Conservation (phyloP, 2,888 invertebrate species). For the Lasioglossum marginatum region DNA sequence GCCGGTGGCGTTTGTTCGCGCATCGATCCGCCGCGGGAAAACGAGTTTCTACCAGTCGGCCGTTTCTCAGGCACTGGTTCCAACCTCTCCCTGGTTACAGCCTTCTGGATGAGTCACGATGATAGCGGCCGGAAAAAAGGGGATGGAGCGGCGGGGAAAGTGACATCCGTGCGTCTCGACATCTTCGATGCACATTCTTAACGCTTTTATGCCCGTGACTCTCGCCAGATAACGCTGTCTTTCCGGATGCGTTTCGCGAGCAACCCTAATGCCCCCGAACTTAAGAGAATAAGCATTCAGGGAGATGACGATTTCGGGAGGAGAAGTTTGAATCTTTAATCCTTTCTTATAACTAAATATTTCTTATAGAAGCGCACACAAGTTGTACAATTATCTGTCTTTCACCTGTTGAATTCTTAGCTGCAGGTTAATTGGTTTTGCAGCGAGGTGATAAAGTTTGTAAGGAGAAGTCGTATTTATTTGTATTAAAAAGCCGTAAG, state of each 20-base stretch:
- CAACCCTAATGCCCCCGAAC: constrained; percentile 27
- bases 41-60: constrained; percentile 59
- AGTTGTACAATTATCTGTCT: too few species aligned
- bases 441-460: too few species aligned
- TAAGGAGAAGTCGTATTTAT: too few species aligned
- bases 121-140: constrained; percentile 66
- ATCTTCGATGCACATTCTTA: constrained; percentile 38
- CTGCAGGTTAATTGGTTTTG: too few species aligned
- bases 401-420: too few species aligned
- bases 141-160: constrained; percentile 57
- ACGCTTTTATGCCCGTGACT: constrained; percentile 18
- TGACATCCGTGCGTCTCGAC: constrained; percentile 16
- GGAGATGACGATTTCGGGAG: constrained; percentile 30
- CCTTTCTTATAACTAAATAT: too few species aligned
- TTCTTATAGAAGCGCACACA: too few species aligned
- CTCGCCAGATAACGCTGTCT: constrained; percentile 36
- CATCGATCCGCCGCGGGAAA: constrained; percentile 60
- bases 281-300: constrained; percentile 13
- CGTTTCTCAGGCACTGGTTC: constrained; percentile 41
- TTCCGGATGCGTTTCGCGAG: constrained; percentile 27
- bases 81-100: constrained; percentile 40
- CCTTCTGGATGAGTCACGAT: constrained; percentile 72
- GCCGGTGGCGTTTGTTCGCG: constrained; percentile 49
- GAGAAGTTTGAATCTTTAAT: not conserved
- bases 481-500: too few species aligned